Percentiles rank a stretch among this genome's conserved stretches.
These are phyloP conservation scores for Panthera tigris DNA, from an alignment of 2,113 vertebrate genomes.

Conservation along the genomic window DNA sequence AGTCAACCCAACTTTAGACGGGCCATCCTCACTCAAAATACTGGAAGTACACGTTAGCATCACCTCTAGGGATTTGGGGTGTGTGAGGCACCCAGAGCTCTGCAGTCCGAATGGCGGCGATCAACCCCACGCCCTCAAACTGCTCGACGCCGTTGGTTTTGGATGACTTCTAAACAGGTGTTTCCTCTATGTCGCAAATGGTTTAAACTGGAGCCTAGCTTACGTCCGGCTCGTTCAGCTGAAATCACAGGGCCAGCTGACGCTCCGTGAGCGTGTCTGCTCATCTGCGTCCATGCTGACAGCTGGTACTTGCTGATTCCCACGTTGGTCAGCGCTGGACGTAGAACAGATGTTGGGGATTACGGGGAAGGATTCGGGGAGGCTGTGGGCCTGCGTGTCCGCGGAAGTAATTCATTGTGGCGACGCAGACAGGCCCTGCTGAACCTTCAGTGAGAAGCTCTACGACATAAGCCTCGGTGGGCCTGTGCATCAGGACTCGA, in stretches of 20 bases:
- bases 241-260: constrained; percentile 68
- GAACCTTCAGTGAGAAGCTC: not conserved
- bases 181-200: constrained; percentile 73
- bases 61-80: not conserved
- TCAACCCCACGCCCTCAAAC: constrained; percentile 45
- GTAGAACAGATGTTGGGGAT: constrained; percentile 85
- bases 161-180: constrained; percentile 83
- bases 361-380: constrained; percentile 72
- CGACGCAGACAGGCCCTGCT: constrained; percentile 33
- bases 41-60: not conserved
- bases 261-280: constrained; percentile 64
- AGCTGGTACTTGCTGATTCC: constrained; percentile 74
- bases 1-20: constrained; percentile 11
- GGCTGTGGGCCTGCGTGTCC: not conserved
- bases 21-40: constrained; percentile 41
- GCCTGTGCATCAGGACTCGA: constrained; percentile 51
- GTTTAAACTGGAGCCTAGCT: constrained; percentile 66
- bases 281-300: constrained; percentile 81
- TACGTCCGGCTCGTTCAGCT: constrained; percentile 74
- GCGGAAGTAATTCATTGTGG: constrained; percentile 82
- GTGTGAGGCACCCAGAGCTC: not conserved
- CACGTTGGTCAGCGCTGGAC: constrained; percentile 61
- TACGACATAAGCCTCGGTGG: constrained; percentile 31
- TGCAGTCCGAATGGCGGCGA: constrained; percentile 51
- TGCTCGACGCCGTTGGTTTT: constrained; percentile 73